Conservation (phyloP, 2,888 invertebrate species). For the Arge pagana region DNA sequence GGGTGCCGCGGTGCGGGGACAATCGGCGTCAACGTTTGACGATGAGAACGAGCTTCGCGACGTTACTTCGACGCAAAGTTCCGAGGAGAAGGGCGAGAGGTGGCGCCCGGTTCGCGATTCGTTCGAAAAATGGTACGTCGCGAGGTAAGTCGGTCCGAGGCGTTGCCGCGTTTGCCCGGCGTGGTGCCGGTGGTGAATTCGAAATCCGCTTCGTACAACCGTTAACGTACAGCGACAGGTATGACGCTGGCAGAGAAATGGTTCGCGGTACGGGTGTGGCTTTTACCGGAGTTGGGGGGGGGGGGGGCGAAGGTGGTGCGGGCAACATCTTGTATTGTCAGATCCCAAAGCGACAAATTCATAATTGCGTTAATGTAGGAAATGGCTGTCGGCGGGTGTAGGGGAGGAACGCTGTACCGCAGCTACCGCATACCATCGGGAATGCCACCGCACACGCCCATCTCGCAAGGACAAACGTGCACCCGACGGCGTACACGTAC, state of each 20-base stretch:
- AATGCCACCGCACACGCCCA: slow-evolving; percentile 14
- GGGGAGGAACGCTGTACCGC: slow-evolving; percentile 45
- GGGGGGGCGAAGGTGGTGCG: slow-evolving; percentile 32
- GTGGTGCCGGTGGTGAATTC: too few species aligned
- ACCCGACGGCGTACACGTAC: too few species aligned
- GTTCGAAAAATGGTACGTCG: slow-evolving; percentile 36
- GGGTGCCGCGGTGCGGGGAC: too few species aligned
- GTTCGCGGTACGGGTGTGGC: slow-evolving; percentile 27
- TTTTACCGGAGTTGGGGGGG: slow-evolving; percentile 26
- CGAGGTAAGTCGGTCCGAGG: slow-evolving; percentile 27
- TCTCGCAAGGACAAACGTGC: too few species aligned
- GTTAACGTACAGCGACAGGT: not conserved
- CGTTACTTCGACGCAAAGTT: too few species aligned
- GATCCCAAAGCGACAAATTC: slow-evolving; percentile 56
- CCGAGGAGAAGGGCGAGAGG: too few species aligned
- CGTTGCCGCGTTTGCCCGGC: slow-evolving; percentile 23
- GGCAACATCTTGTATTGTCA: slow-evolving; percentile 58
- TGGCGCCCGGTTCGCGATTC: too few species aligned
- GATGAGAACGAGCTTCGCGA: too few species aligned
- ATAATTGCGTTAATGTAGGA: slow-evolving; percentile 56
- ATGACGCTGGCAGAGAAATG: slow-evolving; percentile 20
- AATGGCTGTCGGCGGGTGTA: too few species aligned
- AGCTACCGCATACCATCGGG: slow-evolving; percentile 42
- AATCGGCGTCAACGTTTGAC: too few species aligned
- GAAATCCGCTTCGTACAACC: not conserved